phyloP scores from a whole-genome alignment of 92 coral and sea anemone genomes.

The Parazoanthus swiftii region DNA sequence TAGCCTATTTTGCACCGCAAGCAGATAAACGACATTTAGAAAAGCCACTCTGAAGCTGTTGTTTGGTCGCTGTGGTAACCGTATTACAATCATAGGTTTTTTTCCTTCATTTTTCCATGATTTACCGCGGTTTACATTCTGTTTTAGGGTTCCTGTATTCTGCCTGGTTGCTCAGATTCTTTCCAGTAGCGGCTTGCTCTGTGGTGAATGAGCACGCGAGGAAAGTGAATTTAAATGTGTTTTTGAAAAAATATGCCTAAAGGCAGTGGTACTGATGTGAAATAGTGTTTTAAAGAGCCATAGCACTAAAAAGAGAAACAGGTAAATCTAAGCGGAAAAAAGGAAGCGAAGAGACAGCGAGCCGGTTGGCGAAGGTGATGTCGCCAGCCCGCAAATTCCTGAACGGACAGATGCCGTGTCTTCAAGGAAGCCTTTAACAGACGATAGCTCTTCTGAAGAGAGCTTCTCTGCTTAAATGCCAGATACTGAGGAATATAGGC shows the following conservation, averaged over 20 bases:
- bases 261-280: not conserved
- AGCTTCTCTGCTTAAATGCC: constrained; percentile 36
- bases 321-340: not conserved
- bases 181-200: not conserved
- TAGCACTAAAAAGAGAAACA: constrained; percentile 24
- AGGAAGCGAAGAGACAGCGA: constrained; percentile 27
- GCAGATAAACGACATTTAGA: constrained; percentile 24
- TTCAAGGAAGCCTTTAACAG: constrained; percentile 16
- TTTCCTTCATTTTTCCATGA: not conserved
- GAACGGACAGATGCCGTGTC: constrained; percentile 21
- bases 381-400: constrained; percentile 20
- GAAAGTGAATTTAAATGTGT: too few species aligned
- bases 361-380: constrained; percentile 28
- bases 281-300: constrained; percentile 22
- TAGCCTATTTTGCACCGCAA: constrained; percentile 16
- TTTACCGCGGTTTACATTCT: constrained; percentile 28
- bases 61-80: constrained; percentile 35
- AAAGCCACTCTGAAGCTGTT: constrained; percentile 35
- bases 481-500: constrained; percentile 42
- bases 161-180: constrained; percentile 7
- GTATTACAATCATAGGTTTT: constrained; percentile 9
- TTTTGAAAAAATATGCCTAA: constrained; percentile 28
- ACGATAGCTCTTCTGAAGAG: constrained; percentile 25
- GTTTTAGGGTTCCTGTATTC: constrained; percentile 17
- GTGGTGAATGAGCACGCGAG: constrained; percentile 16